Conservation (phyloP, 2,113 vertebrate genomes). For the Arenaria interpres region DNA sequence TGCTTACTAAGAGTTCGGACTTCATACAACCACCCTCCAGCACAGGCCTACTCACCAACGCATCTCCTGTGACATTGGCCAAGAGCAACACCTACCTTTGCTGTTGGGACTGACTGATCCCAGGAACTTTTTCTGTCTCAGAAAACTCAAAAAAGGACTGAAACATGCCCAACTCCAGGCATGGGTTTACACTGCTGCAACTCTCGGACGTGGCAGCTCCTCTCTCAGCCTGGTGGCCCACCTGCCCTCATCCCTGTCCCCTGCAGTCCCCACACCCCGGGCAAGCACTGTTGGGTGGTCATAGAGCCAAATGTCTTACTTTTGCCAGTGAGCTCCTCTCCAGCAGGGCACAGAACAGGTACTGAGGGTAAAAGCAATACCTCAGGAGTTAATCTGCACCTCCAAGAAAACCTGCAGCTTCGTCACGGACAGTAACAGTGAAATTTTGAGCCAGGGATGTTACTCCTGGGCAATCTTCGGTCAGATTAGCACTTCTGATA, state of each 20-base stretch:
- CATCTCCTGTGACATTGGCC: not conserved
- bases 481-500: not conserved
- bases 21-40: not conserved
- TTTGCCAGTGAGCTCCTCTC: not conserved
- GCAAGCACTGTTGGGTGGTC: not conserved
- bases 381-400: not conserved
- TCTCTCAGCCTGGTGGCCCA: not conserved
- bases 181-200: not conserved
- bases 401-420: not conserved
- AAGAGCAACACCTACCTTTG: not conserved
- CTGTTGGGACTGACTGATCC: not conserved
- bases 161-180: not conserved
- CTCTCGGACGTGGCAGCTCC: not conserved
- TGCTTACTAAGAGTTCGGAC: not conserved
- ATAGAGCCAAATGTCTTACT: not conserved
- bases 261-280: not conserved
- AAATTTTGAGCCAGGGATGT: not conserved
- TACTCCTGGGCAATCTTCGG: not conserved
- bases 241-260: not conserved
- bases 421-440: rapidly evolving
- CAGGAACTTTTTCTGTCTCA: not conserved
- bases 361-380: not conserved
- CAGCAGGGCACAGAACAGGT: not conserved
- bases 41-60: not conserved
- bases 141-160: not conserved